Evolutionary conservation across 2,797 vertebrate species (phyloP).

Genomic region (Tympanoctomys barrerae): DNA sequence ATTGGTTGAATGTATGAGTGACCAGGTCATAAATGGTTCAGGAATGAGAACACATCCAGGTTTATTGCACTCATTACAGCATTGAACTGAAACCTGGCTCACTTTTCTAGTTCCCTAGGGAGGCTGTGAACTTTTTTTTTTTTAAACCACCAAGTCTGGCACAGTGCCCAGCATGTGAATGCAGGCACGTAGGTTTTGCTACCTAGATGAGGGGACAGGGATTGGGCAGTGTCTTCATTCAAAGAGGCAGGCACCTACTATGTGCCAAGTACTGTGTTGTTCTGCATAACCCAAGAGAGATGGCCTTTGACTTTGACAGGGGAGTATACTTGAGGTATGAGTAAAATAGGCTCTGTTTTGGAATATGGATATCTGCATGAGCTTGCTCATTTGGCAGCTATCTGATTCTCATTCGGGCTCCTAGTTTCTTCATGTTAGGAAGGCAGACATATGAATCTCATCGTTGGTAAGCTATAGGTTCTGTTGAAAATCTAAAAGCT

Average conservation of each 20-base stretch:
- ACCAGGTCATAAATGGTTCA: not conserved
- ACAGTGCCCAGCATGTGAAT: not conserved
- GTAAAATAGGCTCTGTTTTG: not conserved
- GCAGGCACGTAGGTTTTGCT: not conserved
- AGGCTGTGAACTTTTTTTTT: not conserved
- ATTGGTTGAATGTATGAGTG: not conserved
- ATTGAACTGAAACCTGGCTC: not conserved
- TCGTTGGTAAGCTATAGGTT: not conserved
- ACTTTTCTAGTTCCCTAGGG: not conserved
- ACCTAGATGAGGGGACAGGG: not conserved
- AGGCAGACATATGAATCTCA: not conserved
- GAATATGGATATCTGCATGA: not conserved
- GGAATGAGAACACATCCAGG: not conserved
- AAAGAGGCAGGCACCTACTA: not conserved
- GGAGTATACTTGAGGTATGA: not conserved
- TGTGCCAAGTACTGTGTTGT: not conserved
- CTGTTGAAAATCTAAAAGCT: not conserved
- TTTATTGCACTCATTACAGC: not conserved
- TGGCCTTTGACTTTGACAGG: not conserved
- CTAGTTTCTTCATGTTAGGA: not conserved
- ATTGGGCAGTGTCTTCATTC: conserved; percentile 3
- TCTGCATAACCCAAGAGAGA: not conserved
- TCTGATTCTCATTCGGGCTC: not conserved
- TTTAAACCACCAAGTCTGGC: not conserved
- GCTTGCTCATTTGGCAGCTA: not conserved